Evolutionary conservation across 2,113 vertebrate genomes (phyloP).

Genomic region (Mungos mungo): DNA sequence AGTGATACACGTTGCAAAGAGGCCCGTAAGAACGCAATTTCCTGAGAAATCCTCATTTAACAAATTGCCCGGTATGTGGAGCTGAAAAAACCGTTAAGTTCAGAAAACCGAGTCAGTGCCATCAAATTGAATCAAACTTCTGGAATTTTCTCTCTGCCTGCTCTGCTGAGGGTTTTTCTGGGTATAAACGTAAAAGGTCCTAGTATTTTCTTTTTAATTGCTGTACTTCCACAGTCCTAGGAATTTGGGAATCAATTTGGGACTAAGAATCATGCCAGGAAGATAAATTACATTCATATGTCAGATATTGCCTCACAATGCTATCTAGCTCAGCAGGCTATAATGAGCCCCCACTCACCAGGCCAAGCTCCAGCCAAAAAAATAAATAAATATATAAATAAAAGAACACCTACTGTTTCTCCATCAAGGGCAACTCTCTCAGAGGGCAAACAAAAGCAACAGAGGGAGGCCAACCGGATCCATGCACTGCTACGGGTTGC

Average conservation of each 20-base stretch:
- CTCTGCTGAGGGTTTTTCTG: not conserved
- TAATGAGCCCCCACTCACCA: slow-evolving; percentile 59
- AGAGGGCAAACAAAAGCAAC: slow-evolving; percentile 72
- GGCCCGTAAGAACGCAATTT: not conserved
- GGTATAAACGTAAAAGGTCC: slow-evolving; percentile 60
- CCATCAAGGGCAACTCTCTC: slow-evolving; percentile 65
- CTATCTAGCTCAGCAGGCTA: slow-evolving; percentile 38
- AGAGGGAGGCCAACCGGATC: slow-evolving; percentile 66
- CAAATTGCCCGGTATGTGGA: not conserved
- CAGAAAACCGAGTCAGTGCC: not conserved
- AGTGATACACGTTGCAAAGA: not conserved
- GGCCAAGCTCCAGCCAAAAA: slow-evolving; percentile 66
- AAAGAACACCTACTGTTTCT: slow-evolving; percentile 72
- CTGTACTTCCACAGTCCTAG: slow-evolving; percentile 56
- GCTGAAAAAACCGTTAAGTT: not conserved
- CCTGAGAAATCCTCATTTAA: not conserved
- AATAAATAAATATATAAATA: slow-evolving; percentile 78
- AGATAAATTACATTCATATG: slow-evolving; percentile 72
- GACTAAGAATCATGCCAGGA: slow-evolving; percentile 63
- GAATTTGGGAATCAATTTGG: slow-evolving; percentile 75
- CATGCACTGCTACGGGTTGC: slow-evolving; percentile 55
- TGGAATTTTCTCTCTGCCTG: not conserved
- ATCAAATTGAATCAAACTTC: slow-evolving; percentile 13
- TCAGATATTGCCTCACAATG: slow-evolving; percentile 52
- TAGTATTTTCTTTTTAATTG: slow-evolving; percentile 58